Conservation (phyloP, 1,140 invertebrate species). For the Camponotus pennsylvanicus region DNA sequence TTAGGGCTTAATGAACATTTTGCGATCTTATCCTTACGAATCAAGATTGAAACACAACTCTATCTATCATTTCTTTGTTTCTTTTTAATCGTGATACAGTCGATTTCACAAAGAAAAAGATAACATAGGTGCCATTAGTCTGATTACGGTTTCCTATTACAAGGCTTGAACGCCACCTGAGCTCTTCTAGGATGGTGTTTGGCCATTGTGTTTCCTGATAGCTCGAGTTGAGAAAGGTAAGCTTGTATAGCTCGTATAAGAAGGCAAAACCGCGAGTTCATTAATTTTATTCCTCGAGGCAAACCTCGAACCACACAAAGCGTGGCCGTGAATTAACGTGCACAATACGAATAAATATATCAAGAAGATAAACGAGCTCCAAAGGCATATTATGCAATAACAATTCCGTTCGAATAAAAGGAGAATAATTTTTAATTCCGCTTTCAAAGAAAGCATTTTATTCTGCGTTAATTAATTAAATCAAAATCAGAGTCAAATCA, state of each 20-base stretch:
- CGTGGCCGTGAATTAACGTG: conserved; percentile 25
- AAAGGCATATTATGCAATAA: conserved; percentile 23
- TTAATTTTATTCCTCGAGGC: conserved; percentile 54
- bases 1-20: background rate
- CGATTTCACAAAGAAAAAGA: conserved; percentile 69
- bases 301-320: conserved; percentile 47
- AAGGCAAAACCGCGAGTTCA: conserved; percentile 54
- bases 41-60: background rate
- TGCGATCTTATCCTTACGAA: background rate
- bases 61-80: background rate
- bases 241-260: conserved; percentile 35
- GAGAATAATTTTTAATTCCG: conserved; percentile 19
- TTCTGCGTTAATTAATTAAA: conserved; percentile 27
- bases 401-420: background rate
- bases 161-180: conserved; percentile 57
- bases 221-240: conserved; percentile 29
- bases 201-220: conserved; percentile 34
- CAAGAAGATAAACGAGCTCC: background rate
- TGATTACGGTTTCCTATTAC: conserved; percentile 75
- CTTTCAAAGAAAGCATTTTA: background rate
- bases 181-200: conserved; percentile 70
- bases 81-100: conserved; percentile 12
- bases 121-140: conserved; percentile 77
- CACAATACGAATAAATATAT: conserved; percentile 49
- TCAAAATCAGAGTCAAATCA: background rate